phyloP scores from a whole-genome alignment of 23 tunicate genomes.

The Ascidia mentula region DNA sequence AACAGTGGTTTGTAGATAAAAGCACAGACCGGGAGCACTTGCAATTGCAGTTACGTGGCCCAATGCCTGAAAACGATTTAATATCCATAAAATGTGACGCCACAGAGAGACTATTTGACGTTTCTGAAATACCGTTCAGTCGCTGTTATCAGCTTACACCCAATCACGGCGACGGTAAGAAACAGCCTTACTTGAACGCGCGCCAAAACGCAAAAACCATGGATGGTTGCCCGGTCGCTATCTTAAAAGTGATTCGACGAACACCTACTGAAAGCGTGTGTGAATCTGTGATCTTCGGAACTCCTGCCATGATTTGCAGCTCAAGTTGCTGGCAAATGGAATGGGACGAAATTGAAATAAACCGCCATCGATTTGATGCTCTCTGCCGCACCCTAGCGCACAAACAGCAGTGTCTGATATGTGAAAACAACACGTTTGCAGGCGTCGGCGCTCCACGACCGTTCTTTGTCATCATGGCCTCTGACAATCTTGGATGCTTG shows the following conservation, averaged over 20 bases:
- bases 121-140: constrained; percentile 46
- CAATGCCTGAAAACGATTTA: not conserved
- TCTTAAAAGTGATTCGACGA: constrained; percentile 32
- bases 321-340: constrained; percentile 94
- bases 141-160: constrained; percentile 19
- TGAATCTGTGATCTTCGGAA: constrained; percentile 75
- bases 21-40: constrained; percentile 76
- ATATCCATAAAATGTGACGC: constrained; percentile 70
- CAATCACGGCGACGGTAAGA: not conserved
- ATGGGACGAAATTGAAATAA: constrained; percentile 87
- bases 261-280: constrained; percentile 40
- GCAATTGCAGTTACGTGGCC: constrained; percentile 26
- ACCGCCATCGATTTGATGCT: constrained; percentile 66
- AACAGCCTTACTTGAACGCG: not conserved
- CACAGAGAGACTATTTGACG: constrained; percentile 47
- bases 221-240: constrained; percentile 34
- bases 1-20: constrained; percentile 64
- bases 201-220: not conserved
- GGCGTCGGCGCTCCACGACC: constrained; percentile 25
- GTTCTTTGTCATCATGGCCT: constrained; percentile 66
- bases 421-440: constrained; percentile 28
- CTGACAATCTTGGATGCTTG: constrained; percentile 34
- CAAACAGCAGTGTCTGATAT: constrained; percentile 40
- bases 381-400: constrained; percentile 37
- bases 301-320: constrained; percentile 35